Evolutionary conservation across 2,113 vertebrate genomes (phyloP).

Genomic region (Caloenas nicobarica): DNA sequence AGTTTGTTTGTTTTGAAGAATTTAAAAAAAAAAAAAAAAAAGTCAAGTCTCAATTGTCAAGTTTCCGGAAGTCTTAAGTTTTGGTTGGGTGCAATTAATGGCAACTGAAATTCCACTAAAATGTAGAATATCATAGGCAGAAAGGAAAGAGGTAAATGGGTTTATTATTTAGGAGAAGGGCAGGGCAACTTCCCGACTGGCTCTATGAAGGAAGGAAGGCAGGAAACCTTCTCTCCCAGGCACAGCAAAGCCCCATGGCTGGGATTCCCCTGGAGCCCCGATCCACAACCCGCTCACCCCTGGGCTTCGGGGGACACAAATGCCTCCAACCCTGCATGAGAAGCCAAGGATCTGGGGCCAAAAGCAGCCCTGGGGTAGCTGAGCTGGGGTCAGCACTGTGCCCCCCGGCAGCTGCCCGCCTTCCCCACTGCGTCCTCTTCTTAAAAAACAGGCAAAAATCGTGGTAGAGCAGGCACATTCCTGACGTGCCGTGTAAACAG

Average conservation of each 20-base stretch:
- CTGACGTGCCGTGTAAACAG: neutral
- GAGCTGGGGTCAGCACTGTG: neutral
- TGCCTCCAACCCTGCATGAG: neutral
- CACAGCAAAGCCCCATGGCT: rapidly evolving
- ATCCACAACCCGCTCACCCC: neutral
- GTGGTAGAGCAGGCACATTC: neutral
- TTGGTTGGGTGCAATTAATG: neutral
- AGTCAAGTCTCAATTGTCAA: neutral
- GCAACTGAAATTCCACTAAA: neutral
- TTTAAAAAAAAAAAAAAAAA: neutral
- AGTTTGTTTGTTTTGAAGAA: neutral
- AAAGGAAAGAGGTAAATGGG: neutral
- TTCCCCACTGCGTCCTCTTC: neutral
- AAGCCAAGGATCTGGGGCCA: neutral
- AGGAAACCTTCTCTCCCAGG: neutral
- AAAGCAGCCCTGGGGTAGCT: neutral
- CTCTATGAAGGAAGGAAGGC: neutral
- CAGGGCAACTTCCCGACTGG: rapidly evolving
- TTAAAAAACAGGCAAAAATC: neutral
- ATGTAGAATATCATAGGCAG: neutral
- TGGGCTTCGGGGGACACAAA: neutral
- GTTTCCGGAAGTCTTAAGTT: neutral
- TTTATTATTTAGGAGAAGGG: neutral
- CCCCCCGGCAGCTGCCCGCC: neutral
- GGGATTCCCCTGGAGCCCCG: neutral